A percentile compares a stretch with the other conserved stretches of the same genome.
Evolutionary conservation across 2,888 invertebrate genomes (phyloP).

Genomic region (Acanthoscelides obtectus): DNA sequence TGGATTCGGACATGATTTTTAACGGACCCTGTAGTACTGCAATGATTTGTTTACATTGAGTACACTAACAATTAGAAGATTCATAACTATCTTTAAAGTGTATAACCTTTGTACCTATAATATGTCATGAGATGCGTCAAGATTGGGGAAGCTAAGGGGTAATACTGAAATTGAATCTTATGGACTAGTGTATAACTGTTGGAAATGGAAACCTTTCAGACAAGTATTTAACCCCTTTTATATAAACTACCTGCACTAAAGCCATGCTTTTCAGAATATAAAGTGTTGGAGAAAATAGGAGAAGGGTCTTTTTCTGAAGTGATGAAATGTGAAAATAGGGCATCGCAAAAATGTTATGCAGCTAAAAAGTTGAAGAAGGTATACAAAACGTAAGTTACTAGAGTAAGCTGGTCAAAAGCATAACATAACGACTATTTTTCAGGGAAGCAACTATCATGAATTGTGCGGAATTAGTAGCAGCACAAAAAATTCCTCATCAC

Average conservation of each 20-base stretch:
- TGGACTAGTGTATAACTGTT: constrained; percentile 3
- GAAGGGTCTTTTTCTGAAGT: constrained; percentile 69
- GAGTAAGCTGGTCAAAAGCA: neutral
- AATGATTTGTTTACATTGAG: too few species aligned
- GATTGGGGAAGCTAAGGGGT: neutral
- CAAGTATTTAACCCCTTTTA: constrained; percentile 12
- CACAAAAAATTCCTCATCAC: constrained; percentile 56
- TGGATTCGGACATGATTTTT: too few species aligned
- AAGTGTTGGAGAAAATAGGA: constrained; percentile 60
- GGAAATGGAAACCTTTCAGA: constrained; percentile 23
- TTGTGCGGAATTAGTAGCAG: constrained; percentile 58
- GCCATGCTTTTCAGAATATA: constrained; percentile 51
- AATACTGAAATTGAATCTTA: neutral
- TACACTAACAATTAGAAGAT: too few species aligned
- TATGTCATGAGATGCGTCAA: neutral
- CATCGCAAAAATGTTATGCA: constrained; percentile 54
- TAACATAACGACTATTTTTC: constrained; percentile 20
- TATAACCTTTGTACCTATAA: neutral
- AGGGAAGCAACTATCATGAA: constrained; percentile 49
- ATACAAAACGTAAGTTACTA: constrained; percentile 51
- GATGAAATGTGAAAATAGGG: constrained; percentile 58
- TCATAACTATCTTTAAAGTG: too few species aligned
- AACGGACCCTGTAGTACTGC: too few species aligned
- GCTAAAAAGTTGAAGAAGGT: constrained; percentile 60
- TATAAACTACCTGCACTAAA: neutral